Percentiles rank a stretch among this genome's conserved stretches.
Conservation (phyloP, 2,113 vertebrate genomes). For the Cynoglossus semilaevis region DNA sequence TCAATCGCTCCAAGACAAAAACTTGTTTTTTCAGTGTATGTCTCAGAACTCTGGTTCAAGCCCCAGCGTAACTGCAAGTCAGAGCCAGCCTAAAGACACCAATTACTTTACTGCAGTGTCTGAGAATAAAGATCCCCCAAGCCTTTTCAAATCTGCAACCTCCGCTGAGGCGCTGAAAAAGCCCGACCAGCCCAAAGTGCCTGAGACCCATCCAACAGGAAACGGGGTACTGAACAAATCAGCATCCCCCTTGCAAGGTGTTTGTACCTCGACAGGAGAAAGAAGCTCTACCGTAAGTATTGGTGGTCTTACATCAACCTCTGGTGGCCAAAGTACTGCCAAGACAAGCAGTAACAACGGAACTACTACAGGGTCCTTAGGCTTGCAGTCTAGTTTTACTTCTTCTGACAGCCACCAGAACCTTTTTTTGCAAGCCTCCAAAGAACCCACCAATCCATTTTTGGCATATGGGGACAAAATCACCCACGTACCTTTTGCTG, state of each 20-base stretch:
- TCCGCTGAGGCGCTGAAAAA: conserved; percentile 70
- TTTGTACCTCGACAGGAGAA: conserved; percentile 61
- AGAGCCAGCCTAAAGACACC: conserved; percentile 68
- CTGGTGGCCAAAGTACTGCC: conserved; percentile 48
- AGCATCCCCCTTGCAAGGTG: conserved; percentile 82
- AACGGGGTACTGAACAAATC: conserved; percentile 84
- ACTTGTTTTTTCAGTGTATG: conserved; percentile 99
- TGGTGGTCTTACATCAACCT: conserved; percentile 41
- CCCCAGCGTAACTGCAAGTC: conserved; percentile 51
- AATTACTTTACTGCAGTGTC: conserved; percentile 91
- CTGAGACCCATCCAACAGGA: conserved; percentile 81
- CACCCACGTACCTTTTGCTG: conserved; percentile 85
- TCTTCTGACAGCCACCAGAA: conserved; percentile 89
- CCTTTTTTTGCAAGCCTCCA: conserved; percentile 91
- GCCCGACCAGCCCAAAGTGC: conserved; percentile 79
- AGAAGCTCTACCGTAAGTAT: conserved; percentile 44
- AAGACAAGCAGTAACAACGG: conserved; percentile 60
- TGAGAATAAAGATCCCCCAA: conserved; percentile 84
- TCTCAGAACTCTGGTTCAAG: conserved; percentile 86
- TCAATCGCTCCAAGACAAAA: conserved; percentile 82
- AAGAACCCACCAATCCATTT: conserved; percentile 93
- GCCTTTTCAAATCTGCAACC: conserved; percentile 71
- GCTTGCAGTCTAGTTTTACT: conserved; percentile 61
- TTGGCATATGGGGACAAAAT: conserved; percentile 87
- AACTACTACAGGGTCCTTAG: conserved; percentile 53